Base-by-base conservation (phyloP, 1,140 invertebrate species). In the Tetraneura akinire region DNA sequence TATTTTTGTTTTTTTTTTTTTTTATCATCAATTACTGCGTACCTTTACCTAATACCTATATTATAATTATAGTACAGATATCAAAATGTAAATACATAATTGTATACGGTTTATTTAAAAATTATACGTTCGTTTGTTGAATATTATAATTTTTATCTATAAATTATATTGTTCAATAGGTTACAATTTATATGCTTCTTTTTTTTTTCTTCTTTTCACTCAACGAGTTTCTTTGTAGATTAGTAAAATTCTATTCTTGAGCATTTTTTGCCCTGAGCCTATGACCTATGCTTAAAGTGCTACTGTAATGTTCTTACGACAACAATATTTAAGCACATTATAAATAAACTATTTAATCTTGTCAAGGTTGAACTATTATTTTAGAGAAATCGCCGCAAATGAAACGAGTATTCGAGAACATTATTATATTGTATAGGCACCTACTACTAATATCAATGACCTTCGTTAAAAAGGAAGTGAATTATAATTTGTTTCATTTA, bases 391-490 rank as follows among this genome's bases (percentile, higher is more conserved):
- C 53, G 73, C 53, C 14, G 37, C 42, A 76, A 76, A 53, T 45
- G 21, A 76, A 76, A 76, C 55, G 21, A n/a, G 21, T 73, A 53
- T 73, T 37, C 5, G 16, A 37, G 32, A 4, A 37, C 32, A 3
- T 37, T 37, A 37, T 37, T 37, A 74, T 18, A 29, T 74, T 74
- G n/a, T 42, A 37, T n/a, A n/a, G n/a, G n/a, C n/a, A n/a, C n/a
- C n/a, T n/a, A n/a, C n/a, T n/a, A 74, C 51, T 37, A 74, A 74
- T 74, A 74, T 70, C 45, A 70, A 49, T 29, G 66, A 70, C 66
- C 66, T 70, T 70, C 66, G 66, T 70, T 49, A 29, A 70, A 70
- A 70, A 70, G 66, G 66, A 70, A 70, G 66, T 70, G 26, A 70
- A 70, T 70, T 70, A 26, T 70, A 70, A 70, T 49, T 29, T 49